These are phyloP conservation scores for Megaceryle maxima DNA, from an alignment of 2,113 vertebrate genomes.

Conservation along the genomic window DNA sequence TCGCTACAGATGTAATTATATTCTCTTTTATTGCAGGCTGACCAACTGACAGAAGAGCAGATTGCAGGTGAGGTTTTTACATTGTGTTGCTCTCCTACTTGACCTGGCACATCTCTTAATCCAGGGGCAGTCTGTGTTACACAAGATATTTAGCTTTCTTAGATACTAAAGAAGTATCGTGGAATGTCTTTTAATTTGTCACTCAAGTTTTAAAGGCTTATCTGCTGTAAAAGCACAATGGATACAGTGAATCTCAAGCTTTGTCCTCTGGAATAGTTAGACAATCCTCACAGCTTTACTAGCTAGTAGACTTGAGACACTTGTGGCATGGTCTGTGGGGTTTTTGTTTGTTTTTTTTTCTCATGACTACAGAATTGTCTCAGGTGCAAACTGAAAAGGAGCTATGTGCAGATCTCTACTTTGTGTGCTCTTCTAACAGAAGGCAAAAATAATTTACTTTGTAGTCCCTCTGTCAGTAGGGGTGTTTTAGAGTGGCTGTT, in stretches of 20 bases:
- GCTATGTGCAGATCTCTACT: neutral
- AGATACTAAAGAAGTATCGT: neutral
- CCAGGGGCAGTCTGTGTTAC: conserved; percentile 19
- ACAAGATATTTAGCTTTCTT: conserved; percentile 33
- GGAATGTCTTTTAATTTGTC: neutral
- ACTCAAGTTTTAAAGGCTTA: neutral
- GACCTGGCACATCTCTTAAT: conserved; percentile 29
- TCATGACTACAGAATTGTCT: neutral
- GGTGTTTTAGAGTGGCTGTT: neutral
- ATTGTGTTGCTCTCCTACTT: neutral
- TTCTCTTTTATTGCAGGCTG: conserved; percentile 83
- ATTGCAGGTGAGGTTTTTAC: conserved; percentile 91
- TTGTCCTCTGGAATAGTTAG: neutral
- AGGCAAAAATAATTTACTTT: neutral
- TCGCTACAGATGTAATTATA: neutral
- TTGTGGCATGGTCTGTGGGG: neutral
- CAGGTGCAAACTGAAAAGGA: neutral
- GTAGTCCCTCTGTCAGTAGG: neutral
- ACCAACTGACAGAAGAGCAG: conserved; percentile 99
- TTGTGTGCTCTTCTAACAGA: neutral
- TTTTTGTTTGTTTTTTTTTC: no score
- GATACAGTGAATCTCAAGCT: neutral
- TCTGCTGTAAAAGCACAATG: neutral
- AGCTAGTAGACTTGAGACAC: neutral
- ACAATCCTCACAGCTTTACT: neutral